Evolutionary conservation across 2,797 vertebrate species (phyloP), one percentile per base, ranked within the genome.

Genomic region (Todus mexicanus): DNA sequence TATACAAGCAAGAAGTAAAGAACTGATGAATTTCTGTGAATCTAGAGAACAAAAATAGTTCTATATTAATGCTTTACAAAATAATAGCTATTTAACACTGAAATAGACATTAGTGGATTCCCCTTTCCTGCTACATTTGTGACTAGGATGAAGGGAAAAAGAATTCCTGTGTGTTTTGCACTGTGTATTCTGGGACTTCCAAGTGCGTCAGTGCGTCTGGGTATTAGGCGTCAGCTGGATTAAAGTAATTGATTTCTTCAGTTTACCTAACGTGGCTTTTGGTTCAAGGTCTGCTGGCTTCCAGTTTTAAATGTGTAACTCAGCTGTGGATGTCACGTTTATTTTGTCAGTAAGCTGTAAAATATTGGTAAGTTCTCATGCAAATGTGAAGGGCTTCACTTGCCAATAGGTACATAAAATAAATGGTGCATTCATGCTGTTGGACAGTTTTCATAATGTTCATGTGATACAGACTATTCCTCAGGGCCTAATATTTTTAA

Each of bases 241-340:
- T 95, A 95, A 80, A 13, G 11, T 96, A 95, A 94, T 85, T 93
- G 93, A 94, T 95, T 92, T 92, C 86, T 94, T 76, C 75, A 78
- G 79, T 94, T 95, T 94, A 95, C 91, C 91, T 92, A 92, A 92
- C 3, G 2, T 84, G 92, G 84, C 94, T 96, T 93, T 92, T 95
- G 82, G 73, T 95, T 88, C 77, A 89, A 81, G 87, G 71, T 74
- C 89, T 93, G 56, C 73, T 86, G 81, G 59, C 71, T 92, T 84
- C 76, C 63, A 64, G 37, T 91, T 93, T 88, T 81, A 76, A 85
- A 70, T 61, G 35, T 76, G 38, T 78, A 87, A 80, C 40, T 86
- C 60, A 64, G 71, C 82, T 86, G 59, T 84, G 76, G 64, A 37
- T 88, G 79, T 81, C 76, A 72, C 7, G 2, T 91, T 92, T 90